phyloP scores from a whole-genome alignment of 2,113 vertebrate genomes.

The Mustela nigripes region DNA sequence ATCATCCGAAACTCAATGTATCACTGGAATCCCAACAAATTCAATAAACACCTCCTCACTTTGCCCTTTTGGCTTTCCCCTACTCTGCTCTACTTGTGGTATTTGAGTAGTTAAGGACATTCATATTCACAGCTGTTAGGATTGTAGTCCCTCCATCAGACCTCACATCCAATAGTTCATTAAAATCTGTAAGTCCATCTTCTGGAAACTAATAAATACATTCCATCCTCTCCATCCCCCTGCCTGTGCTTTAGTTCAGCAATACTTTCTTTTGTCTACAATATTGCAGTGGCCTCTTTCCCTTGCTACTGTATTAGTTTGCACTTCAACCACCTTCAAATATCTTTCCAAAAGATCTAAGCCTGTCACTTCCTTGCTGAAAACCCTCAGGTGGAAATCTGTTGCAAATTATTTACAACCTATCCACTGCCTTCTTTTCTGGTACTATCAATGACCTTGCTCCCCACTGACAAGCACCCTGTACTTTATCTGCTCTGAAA shows the following conservation, averaged over 20 bases:
- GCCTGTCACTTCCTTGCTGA: slow-evolving; percentile 52
- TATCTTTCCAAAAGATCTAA: slow-evolving; percentile 42
- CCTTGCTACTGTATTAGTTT: slow-evolving; percentile 47
- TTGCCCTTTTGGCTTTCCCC: not conserved
- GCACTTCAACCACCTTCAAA: slow-evolving; percentile 39
- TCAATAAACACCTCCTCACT: not conserved
- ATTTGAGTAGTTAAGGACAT: not conserved
- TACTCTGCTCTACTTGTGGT: not conserved
- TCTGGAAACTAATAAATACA: not conserved
- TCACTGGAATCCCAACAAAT: not conserved
- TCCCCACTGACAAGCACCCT: not conserved
- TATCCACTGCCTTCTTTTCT: not conserved
- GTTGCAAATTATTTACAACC: slow-evolving; percentile 1
- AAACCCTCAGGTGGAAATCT: slow-evolving; percentile 49
- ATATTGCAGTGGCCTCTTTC: not conserved
- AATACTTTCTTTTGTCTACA: slow-evolving; percentile 27
- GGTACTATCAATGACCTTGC: not conserved
- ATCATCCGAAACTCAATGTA: not conserved
- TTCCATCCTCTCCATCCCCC: not conserved
- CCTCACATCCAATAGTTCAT: not conserved
- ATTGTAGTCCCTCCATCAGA: not conserved
- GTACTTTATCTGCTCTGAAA: not conserved
- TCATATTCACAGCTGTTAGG: slow-evolving; percentile 4
- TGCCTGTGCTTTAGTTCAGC: not conserved
- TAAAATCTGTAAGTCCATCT: not conserved